phyloP scores from a whole-genome alignment of 1,140 invertebrate genomes.

The Semibalanus balanoides region DNA sequence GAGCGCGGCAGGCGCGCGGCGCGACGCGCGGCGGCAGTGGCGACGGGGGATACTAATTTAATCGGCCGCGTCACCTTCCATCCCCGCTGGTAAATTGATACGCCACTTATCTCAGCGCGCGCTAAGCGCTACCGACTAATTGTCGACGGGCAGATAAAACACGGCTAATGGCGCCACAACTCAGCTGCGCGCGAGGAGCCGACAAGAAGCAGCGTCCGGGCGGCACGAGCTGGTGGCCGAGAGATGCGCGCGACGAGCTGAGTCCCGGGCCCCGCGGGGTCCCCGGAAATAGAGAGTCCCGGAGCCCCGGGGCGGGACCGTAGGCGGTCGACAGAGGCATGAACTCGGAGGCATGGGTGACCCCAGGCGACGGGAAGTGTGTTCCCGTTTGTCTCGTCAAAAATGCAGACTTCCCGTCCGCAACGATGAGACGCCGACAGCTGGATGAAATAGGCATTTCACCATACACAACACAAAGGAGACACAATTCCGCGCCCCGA shows the following conservation, averaged over 20 bases:
- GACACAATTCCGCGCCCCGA: background rate
- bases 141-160: background rate
- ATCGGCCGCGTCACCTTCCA: background rate
- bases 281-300: no score
- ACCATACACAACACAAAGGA: background rate
- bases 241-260: no score
- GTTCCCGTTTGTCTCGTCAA: background rate
- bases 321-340: no score
- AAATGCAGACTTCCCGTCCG: background rate
- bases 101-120: background rate
- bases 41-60: background rate
- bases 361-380: no score
- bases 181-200: background rate
- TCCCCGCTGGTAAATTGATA: background rate
- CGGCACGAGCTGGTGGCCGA: no score
- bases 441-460: background rate
- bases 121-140: background rate
- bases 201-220: no score
- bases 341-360: no score
- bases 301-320: no score
- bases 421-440: background rate
- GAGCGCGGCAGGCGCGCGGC: no score
- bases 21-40: no score
- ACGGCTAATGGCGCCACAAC: background rate
- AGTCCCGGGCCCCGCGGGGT: no score